Evolutionary conservation across 2,797 vertebrate species (phyloP), one percentile per base, ranked within the genome.

Genomic region (Myotis pilosus): DNA sequence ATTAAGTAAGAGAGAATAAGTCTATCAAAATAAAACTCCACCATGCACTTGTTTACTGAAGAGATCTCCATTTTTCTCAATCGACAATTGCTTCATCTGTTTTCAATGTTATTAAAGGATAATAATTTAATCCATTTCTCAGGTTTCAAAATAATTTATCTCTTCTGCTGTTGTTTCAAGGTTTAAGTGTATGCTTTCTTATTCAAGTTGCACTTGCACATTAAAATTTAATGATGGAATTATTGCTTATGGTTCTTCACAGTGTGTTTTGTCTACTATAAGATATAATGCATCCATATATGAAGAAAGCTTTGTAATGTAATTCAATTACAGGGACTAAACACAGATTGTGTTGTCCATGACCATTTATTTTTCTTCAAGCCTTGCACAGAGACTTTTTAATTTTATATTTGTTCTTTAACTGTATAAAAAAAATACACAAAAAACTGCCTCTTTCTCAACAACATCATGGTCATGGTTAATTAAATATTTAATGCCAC

Each of bases 401-500:
- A 82, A 85, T 94, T 95, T 95, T 88, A 69, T 82, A 81, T 90
- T 89, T 95, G 30, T 95, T 92, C 64, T 87, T 94, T 60, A 75
- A 51, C 12, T 30, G 3, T 92, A 25, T 62, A 78, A 60, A 79
- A 66, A 79, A 82, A 53, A n/a, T 87, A 11, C 72, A 88, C 64
- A 76, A 75, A 95, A 91, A 93, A 75, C 97, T 23, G 8, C 66
- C 38, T 0, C 86, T 97, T 95, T 94, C n/a, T 95, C 82, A 94
- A 75, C 49, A 97, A 81, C n/a, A 94, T 96, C 95, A 94, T 96
- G 80, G 22, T 97, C 93, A 78, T 49, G 25, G 36, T 93, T 75
- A 80, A 28, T 89, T 96, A 97, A 98, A 98, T 98, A 98, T 97
- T 98, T 98, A 96, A 98, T 97, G 91, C 25, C 64, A 55, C 47